Evolutionary conservation across 2,113 vertebrate genomes (phyloP).

Genomic region (Solenodon paradoxus): DNA sequence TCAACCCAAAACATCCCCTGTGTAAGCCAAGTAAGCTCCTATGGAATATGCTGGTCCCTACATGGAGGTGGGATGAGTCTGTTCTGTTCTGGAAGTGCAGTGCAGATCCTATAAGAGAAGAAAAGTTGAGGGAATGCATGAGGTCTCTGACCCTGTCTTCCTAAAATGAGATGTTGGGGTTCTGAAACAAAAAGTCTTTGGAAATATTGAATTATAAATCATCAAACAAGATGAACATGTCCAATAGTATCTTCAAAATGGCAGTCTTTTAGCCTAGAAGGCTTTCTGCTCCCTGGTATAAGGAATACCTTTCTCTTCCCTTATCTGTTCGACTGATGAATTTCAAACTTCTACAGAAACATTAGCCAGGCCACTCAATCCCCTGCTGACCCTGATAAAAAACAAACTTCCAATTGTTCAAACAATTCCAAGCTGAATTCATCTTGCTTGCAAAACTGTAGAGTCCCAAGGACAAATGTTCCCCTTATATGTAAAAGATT

Average conservation of each 20-base stretch:
- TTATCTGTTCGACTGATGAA: constrained; percentile 39
- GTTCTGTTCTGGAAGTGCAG: background rate
- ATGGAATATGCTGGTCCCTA: background rate
- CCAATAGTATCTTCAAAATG: constrained; percentile 16
- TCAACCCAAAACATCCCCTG: background rate
- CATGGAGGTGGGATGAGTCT: background rate
- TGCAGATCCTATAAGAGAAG: background rate
- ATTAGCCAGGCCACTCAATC: constrained; percentile 29
- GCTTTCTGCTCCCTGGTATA: background rate
- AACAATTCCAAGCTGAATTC: constrained; percentile 46
- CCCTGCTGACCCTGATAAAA: constrained; percentile 19
- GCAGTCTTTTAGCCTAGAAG: background rate
- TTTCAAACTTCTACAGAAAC: constrained; percentile 36
- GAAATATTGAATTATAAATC: constrained; percentile 34
- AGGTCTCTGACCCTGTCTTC: background rate
- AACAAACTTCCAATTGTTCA: constrained; percentile 56
- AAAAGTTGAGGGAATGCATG: background rate
- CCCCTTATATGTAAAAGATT: constrained; percentile 9
- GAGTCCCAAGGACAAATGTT: constrained; percentile 48
- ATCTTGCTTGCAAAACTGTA: constrained; percentile 43
- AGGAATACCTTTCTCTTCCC: constrained; percentile 28
- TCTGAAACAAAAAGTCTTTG: constrained; percentile 23
- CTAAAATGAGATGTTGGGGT: background rate
- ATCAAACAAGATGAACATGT: constrained; percentile 1
- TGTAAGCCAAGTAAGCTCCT: background rate